Percentiles rank a stretch among this genome's conserved stretches.
Conservation (phyloP, 2,797 vertebrate species). For the Enteromius afrohamiltoni region DNA sequence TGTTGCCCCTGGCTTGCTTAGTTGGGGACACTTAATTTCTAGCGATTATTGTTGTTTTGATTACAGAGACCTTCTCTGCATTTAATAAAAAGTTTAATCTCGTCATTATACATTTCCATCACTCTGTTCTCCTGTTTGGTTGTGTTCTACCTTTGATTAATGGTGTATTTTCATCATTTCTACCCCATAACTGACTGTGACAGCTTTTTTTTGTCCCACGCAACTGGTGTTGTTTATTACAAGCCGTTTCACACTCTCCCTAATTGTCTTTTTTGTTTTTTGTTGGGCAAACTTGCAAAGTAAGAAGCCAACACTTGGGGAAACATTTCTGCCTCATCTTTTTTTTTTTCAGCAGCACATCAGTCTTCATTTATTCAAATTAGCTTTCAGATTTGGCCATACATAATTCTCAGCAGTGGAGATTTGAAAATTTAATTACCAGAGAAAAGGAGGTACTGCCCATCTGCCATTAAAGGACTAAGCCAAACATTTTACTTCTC, state of each 20-base stretch:
- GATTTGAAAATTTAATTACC: constrained; percentile 51
- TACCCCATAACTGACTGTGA: constrained; percentile 48
- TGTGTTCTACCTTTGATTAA: constrained; percentile 31
- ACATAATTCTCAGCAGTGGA: constrained; percentile 37
- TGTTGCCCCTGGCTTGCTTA: no score
- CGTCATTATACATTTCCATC: no score
- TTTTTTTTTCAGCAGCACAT: constrained; percentile 43
- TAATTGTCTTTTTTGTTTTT: constrained; percentile 48
- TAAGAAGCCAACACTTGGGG: constrained; percentile 58
- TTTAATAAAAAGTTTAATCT: no score
- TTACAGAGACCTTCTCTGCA: no score
- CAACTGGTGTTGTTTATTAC: constrained; percentile 65
- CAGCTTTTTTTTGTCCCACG: constrained; percentile 20
- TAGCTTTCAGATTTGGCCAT: constrained; percentile 43
- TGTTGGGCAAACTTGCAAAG: constrained; percentile 57
- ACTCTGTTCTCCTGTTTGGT: no score
- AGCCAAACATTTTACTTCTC: constrained; percentile 33
- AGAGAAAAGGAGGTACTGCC: constrained; percentile 41
- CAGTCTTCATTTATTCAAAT: constrained; percentile 60
- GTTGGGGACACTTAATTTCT: no score
- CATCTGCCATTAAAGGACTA: constrained; percentile 38
- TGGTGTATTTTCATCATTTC: constrained; percentile 50
- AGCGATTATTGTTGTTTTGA: no score
- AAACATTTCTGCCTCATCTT: constrained; percentile 45
- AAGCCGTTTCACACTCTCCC: constrained; percentile 61